Base-by-base conservation (phyloP, 2,113 vertebrate genomes). In the Tragulus kanchil region DNA sequence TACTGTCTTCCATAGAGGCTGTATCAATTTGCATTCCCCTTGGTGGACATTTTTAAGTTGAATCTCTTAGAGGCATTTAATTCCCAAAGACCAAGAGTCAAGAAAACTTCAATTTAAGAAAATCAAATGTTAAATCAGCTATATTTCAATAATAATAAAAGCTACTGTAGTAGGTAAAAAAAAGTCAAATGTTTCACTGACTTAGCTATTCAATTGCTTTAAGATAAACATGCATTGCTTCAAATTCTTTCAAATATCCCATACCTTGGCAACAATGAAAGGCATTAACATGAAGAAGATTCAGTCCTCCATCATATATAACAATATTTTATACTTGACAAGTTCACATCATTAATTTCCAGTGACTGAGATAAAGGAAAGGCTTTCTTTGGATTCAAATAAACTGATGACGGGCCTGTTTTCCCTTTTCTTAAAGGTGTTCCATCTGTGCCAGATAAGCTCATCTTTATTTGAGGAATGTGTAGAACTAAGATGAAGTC, bases 1-100 rank as follows among this genome's bases (percentile, higher is more conserved):
- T 36, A 36, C 36, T 36, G 36, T 36, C 36, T 36, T 36, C 36
- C 36, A 36, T 36, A 36, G 36, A 36, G 36, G 36, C 36, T 36
- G 36, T 36, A 36, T 36, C 36, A 36, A 36, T 36, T 36, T 36
- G 36, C 36, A 36, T 36, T 36, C 36, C 36, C 36, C 36, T 36
- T 36, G 36, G 36, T 36, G 36, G 36, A 36, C 36, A 36, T 36
- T 36, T 36, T 36, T 36, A 36, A 50, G 14, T n/a, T 45, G n/a
- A 9, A 54, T 61, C 59, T 94, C 42, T 54, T 78, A 90, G 28
- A 93, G 26, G 36, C 73, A 54, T 75, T 96, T 96, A 82, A 77
- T 67, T 64, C 11, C 59, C 36, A 88, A 75, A 77, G 42, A 75
- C 36, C 56, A 86, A 86, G 81, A 69, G 67, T 59, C 19, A 67